A percentile compares a stretch with the other conserved stretches of the same genome.
phyloP scores from a whole-genome alignment of 2,888 invertebrate genomes.

The Eueremaeus valkanovi region DNA sequence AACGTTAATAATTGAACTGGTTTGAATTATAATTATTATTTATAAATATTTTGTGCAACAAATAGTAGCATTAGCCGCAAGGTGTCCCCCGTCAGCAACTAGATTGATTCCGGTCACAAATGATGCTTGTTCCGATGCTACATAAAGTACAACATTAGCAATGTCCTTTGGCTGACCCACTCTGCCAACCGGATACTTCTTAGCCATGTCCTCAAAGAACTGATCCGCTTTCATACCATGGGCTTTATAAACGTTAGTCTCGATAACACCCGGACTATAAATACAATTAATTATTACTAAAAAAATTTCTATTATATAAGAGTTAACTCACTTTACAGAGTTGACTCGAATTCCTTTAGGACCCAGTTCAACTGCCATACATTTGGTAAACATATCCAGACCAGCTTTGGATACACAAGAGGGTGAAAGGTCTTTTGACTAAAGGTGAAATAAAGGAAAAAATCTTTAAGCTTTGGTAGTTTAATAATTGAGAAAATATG shows the following conservation, averaged over 20 bases:
- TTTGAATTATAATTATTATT: no score
- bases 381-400: constrained; percentile 20
- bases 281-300: no score
- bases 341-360: constrained; percentile 26
- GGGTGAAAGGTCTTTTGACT: background rate
- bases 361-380: constrained; percentile 13
- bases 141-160: constrained; percentile 3
- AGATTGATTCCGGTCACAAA: background rate
- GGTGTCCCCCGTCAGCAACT: background rate
- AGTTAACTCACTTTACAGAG: background rate
- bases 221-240: no score
- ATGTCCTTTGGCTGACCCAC: background rate
- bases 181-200: background rate
- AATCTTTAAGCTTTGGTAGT: no score
- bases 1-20: no score
- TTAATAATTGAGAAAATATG: no score
- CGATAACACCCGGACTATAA: no score
- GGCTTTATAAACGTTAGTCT: no score
- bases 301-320: no score
- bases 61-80: background rate
- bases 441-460: no score
- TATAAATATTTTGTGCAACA: no score
- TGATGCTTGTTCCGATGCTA: constrained; percentile 10
- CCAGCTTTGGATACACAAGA: background rate
- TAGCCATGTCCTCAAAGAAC: background rate